Percentiles rank a stretch among this genome's conserved stretches.
These are phyloP conservation scores for Chlamydotis undulata DNA, from an alignment of 2,113 vertebrate genomes.

Conservation along the genomic window DNA sequence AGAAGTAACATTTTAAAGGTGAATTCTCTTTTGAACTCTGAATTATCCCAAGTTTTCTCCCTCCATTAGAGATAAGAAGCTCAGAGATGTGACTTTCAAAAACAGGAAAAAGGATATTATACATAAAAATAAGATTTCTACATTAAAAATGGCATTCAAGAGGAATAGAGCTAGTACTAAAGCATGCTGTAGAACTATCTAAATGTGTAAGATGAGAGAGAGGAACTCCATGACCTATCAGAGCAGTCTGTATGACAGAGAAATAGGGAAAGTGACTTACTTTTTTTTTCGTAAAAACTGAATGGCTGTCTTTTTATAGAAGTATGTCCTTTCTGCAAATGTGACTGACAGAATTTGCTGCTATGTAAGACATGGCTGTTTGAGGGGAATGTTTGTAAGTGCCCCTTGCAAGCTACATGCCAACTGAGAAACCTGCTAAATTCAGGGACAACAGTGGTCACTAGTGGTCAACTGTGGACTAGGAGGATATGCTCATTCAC, in stretches of 20 bases:
- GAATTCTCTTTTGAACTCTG: background rate
- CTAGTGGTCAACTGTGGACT: background rate
- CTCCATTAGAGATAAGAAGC: background rate
- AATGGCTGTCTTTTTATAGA: background rate
- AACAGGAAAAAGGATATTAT: background rate
- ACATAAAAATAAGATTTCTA: background rate
- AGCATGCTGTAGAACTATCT: background rate
- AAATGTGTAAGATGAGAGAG: background rate
- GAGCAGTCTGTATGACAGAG: background rate
- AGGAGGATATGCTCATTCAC: background rate
- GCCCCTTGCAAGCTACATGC: background rate
- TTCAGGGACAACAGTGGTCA: background rate
- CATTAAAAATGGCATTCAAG: background rate
- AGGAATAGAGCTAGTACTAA: background rate
- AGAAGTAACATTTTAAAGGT: background rate
- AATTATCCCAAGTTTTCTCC: background rate
- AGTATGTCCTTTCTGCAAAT: background rate
- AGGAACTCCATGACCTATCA: background rate
- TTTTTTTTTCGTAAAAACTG: background rate
- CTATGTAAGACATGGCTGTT: background rate
- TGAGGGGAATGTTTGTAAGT: background rate
- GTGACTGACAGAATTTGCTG: background rate
- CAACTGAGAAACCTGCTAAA: background rate
- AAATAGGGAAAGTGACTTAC: background rate
- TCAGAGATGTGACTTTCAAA: background rate